A percentile compares a stretch with the other conserved stretches of the same genome.
phyloP scores from a whole-genome alignment of 2,113 vertebrate species.

The Climacteris rufus region DNA sequence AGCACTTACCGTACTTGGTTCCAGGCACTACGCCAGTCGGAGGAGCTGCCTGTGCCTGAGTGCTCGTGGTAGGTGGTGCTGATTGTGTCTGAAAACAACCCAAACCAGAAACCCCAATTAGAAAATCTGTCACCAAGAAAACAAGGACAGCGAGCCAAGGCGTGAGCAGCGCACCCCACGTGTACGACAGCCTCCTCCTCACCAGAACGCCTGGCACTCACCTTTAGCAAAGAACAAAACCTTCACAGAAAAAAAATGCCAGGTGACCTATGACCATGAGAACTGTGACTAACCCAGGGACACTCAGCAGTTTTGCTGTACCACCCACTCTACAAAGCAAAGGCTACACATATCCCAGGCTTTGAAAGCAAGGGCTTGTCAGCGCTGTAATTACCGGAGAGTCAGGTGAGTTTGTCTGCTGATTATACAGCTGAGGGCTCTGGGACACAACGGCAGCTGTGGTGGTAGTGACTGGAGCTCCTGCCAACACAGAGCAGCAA shows the following conservation, averaged over 20 bases:
- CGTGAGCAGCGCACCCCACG: background rate
- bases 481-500: constrained; percentile 55
- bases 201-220: background rate
- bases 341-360: background rate
- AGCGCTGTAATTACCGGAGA: constrained; percentile 78
- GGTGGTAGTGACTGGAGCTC: constrained; percentile 77
- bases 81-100: constrained; percentile 69
- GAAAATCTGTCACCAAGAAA: background rate
- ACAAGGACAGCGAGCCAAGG: background rate
- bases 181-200: background rate
- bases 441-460: constrained; percentile 91
- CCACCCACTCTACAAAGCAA: background rate
- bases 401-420: constrained; percentile 80
- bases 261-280: background rate
- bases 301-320: background rate
- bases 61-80: constrained; percentile 71
- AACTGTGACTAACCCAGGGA: background rate
- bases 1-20: constrained; percentile 76
- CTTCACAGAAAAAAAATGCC: background rate
- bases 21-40: constrained; percentile 77
- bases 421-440: constrained; percentile 88
- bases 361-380: background rate
- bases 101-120: background rate
- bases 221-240: background rate
- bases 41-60: constrained; percentile 68